A percentile compares a stretch with the other conserved stretches of the same genome.
Conservation (phyloP, 2,797 vertebrate species). For the Paguma larvata region DNA sequence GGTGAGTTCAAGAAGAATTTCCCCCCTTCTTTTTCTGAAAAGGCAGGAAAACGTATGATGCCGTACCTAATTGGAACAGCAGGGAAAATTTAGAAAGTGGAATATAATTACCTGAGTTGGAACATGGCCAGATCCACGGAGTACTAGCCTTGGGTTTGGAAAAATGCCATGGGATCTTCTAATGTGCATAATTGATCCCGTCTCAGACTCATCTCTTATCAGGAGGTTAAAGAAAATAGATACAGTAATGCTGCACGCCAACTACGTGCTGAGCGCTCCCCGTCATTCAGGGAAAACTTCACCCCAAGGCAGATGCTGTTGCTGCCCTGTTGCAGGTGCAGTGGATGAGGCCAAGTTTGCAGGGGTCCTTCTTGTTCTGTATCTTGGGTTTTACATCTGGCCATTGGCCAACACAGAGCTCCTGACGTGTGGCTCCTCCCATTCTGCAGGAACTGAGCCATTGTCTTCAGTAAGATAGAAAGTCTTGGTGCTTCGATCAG, state of each 20-base stretch:
- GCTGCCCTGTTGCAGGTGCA: not conserved
- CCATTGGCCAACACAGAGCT: not conserved
- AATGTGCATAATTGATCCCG: rapidly evolving
- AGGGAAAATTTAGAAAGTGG: conserved; percentile 52
- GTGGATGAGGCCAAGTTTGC: not conserved
- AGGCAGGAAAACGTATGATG: not conserved
- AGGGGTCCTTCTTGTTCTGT: not conserved
- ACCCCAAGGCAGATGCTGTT: not conserved
- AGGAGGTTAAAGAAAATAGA: not conserved
- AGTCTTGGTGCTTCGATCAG: not conserved
- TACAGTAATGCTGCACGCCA: not conserved
- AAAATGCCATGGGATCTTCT: not conserved
- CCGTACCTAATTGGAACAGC: conserved; percentile 56
- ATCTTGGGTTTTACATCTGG: not conserved
- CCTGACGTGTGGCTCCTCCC: not conserved
- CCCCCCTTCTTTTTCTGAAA: not conserved
- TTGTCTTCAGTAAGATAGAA: conserved; percentile 15
- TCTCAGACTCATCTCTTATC: not conserved
- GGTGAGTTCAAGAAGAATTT: not conserved
- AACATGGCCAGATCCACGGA: not conserved
- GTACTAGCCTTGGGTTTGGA: not conserved
- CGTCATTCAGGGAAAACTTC: not conserved
- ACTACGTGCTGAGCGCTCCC: not conserved
- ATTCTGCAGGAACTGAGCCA: not conserved
- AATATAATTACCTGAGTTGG: conserved; percentile 66